Percentiles rank a stretch among this genome's conserved stretches.
Evolutionary conservation across 2,888 invertebrate genomes (phyloP).

Genomic region (Aporophyla lueneburgensis): DNA sequence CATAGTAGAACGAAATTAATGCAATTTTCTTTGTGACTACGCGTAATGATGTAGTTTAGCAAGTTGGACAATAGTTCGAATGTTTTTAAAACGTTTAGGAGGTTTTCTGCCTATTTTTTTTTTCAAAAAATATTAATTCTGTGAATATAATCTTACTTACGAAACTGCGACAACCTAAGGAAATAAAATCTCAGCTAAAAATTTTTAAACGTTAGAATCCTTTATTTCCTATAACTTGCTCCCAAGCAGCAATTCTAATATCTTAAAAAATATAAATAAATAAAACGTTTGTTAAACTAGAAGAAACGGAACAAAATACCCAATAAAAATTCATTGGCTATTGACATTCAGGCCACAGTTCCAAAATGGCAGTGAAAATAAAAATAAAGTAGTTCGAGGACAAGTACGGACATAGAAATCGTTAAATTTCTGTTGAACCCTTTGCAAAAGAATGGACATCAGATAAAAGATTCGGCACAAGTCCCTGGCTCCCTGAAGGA

Average conservation of each 20-base stretch:
- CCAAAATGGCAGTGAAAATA: slow-evolving; percentile 44
- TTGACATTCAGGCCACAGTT: slow-evolving; percentile 25
- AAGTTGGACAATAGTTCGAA: not conserved
- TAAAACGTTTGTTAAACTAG: slow-evolving; percentile 29
- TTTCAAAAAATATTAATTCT: not conserved
- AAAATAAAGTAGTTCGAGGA: slow-evolving; percentile 49
- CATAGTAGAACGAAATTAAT: slow-evolving; percentile 42
- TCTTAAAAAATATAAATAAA: slow-evolving; percentile 26
- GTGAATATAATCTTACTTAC: not conserved
- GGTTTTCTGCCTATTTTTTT: not conserved
- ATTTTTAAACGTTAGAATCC: not conserved
- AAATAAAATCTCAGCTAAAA: not conserved
- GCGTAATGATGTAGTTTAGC: not conserved
- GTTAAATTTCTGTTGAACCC: slow-evolving; percentile 41
- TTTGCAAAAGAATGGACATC: slow-evolving; percentile 68
- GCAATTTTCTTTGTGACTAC: not conserved
- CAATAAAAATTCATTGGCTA: slow-evolving; percentile 43
- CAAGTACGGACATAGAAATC: slow-evolving; percentile 53
- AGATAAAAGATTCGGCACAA: slow-evolving; percentile 64
- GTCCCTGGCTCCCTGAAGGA: slow-evolving; percentile 62
- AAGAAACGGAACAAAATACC: slow-evolving; percentile 14
- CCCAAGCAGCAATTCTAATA: not conserved
- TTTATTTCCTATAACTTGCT: not conserved
- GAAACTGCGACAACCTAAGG: not conserved
- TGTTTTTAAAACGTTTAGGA: not conserved